These are phyloP conservation scores for Oscarella lobularis DNA, from an alignment of 37 sponge, comb jelly and placozoan genomes.

Conservation along the genomic window DNA sequence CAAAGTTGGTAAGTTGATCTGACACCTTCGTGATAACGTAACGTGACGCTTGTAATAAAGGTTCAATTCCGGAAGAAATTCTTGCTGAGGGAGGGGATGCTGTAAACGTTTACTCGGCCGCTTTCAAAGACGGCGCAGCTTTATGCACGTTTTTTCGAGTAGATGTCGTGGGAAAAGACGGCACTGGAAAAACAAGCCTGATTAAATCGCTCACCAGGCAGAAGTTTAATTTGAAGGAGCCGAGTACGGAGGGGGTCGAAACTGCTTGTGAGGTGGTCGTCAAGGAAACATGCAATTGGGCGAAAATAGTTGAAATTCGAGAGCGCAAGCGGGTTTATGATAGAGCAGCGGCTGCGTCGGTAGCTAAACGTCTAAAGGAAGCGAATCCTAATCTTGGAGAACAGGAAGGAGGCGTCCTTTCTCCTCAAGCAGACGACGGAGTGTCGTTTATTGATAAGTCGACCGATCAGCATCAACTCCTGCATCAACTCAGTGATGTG, in stretches of 20 bases:
- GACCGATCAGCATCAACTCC: too few species aligned
- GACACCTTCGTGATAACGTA: not conserved
- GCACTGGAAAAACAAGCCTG: not conserved
- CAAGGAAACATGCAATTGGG: not conserved
- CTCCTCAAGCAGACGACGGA: too few species aligned
- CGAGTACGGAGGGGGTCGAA: not conserved
- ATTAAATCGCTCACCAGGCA: not conserved
- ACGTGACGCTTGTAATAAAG: not conserved
- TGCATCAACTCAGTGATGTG: too few species aligned
- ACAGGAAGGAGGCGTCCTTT: too few species aligned
- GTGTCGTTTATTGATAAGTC: too few species aligned
- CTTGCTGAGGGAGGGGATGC: not conserved
- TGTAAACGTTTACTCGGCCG: not conserved
- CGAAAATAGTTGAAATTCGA: too few species aligned
- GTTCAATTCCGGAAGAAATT: not conserved
- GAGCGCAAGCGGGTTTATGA: too few species aligned
- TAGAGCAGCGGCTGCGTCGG: too few species aligned
- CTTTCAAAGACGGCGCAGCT: not conserved
- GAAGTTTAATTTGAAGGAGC: not conserved
- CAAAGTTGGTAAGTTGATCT: too few species aligned
- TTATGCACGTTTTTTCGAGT: not conserved
- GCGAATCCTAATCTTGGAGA: too few species aligned
- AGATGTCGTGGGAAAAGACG: not conserved
- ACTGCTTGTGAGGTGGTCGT: not conserved
- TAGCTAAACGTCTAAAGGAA: too few species aligned